A percentile compares a stretch with the other conserved stretches of the same genome.
phyloP scores from a whole-genome alignment of 2,797 vertebrate genomes.

The Galaxias olidus region DNA sequence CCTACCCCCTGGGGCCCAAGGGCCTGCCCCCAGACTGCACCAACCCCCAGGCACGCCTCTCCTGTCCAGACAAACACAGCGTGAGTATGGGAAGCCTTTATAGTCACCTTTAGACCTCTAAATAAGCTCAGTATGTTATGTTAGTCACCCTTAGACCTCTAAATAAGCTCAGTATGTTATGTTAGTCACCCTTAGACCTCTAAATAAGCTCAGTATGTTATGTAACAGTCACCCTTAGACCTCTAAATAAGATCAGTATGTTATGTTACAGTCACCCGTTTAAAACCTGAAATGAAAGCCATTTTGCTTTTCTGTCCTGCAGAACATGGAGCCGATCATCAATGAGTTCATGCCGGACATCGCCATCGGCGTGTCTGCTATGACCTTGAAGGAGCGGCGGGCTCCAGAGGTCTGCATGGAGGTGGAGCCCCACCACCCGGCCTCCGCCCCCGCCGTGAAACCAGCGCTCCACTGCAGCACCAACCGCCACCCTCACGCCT shows the following conservation, averaged over 20 bases:
- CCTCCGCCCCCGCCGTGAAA: slow-evolving; percentile 26
- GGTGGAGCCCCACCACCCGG: slow-evolving; percentile 67
- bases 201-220: too few relatives aligned
- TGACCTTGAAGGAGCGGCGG: slow-evolving; percentile 84
- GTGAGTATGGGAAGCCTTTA: slow-evolving; percentile 64
- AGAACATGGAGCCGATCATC: slow-evolving; percentile 82
- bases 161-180: too few relatives aligned
- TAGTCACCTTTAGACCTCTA: not conserved
- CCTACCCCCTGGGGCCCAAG: slow-evolving; percentile 75
- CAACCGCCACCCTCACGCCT: slow-evolving; percentile 74
- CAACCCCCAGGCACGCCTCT: slow-evolving; percentile 58
- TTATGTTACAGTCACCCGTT: too few relatives aligned
- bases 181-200: too few relatives aligned
- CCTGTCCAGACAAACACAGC: slow-evolving; percentile 78
- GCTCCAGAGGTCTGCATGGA: slow-evolving; percentile 81
- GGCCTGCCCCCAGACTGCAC: slow-evolving; percentile 81
- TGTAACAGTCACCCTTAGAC: too few relatives aligned
- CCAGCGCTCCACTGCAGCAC: slow-evolving; percentile 62
- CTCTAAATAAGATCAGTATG: too few relatives aligned
- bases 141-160: too few relatives aligned
- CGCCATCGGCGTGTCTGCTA: slow-evolving; percentile 85
- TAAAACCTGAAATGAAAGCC: too few relatives aligned
- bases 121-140: too few relatives aligned
- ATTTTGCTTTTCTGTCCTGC: slow-evolving; percentile 5
- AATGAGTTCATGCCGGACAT: slow-evolving; percentile 90